Percentiles rank a stretch among this genome's conserved stretches.
Evolutionary conservation across 2,113 vertebrate genomes (phyloP).

Genomic region (Murina feae): DNA sequence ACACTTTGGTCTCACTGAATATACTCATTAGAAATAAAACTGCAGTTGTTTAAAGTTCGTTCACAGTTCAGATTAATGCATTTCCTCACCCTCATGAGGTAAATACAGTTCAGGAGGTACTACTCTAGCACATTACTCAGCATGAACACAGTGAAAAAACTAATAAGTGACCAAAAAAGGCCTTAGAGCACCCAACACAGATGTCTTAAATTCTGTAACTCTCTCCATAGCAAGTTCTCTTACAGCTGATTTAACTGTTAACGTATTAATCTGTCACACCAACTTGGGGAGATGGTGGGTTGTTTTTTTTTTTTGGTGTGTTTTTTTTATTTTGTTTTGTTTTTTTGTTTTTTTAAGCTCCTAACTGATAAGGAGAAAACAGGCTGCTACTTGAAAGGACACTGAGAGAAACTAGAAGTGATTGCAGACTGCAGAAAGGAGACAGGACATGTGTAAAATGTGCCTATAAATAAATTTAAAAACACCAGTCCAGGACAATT

Average conservation of each 20-base stretch:
- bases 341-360: not conserved
- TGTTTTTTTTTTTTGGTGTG: not conserved
- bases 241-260: constrained; percentile 11
- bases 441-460: constrained; percentile 8
- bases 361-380: constrained; percentile 18
- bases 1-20: constrained; percentile 40
- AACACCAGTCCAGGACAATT: not conserved
- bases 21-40: constrained; percentile 59
- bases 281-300: not conserved
- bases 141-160: not conserved
- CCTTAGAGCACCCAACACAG: not conserved
- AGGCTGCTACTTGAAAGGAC: not conserved
- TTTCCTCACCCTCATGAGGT: not conserved
- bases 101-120: not conserved
- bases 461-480: not conserved
- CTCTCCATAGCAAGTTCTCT: not conserved
- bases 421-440: not conserved
- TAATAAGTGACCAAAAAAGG: not conserved
- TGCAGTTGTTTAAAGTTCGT: constrained; percentile 25
- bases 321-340: not conserved
- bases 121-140: not conserved
- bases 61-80: constrained; percentile 30
- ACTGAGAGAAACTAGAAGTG: constrained; percentile 16
- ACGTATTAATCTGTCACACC: not conserved
- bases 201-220: not conserved